Conservation (phyloP, 2,888 invertebrate genomes). For the Dasypogon diadema region DNA sequence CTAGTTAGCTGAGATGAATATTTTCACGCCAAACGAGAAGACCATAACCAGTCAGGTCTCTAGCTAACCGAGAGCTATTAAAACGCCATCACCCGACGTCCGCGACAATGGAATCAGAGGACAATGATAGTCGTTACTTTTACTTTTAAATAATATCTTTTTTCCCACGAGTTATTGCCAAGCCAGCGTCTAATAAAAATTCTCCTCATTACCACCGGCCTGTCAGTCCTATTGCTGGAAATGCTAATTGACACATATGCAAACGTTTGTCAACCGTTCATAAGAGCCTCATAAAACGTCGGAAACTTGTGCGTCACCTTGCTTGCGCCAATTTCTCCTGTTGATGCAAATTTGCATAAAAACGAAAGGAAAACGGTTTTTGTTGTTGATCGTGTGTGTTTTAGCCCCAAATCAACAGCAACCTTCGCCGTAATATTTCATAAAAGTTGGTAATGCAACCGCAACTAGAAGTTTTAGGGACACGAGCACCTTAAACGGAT, state of each 20-base stretch:
- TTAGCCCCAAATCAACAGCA: background rate
- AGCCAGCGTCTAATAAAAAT: constrained; percentile 22
- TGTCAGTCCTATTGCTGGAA: background rate
- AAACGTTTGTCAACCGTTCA: background rate
- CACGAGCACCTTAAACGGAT: constrained; percentile 8
- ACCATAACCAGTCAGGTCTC: background rate
- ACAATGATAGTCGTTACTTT: constrained; percentile 33
- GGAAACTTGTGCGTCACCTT: background rate
- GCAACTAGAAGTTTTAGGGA: constrained; percentile 11
- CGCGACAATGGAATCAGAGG: constrained; percentile 7
- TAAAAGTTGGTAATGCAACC: background rate
- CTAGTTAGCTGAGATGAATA: constrained; percentile 5
- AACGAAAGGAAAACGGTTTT: constrained; percentile 2
- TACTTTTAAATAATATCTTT: constrained; percentile 24
- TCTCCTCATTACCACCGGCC: constrained; percentile 9
- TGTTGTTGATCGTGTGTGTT: constrained; percentile 2
- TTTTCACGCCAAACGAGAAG: background rate
- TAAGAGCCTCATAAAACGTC: background rate
- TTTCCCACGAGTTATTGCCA: constrained; percentile 37
- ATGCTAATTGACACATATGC: constrained; percentile 21
- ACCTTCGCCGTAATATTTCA: constrained; percentile 5
- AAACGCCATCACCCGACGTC: constrained; percentile 11
- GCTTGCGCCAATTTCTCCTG: background rate
- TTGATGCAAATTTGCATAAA: constrained; percentile 1
- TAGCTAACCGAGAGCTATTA: background rate